Evolutionary conservation across 2,888 invertebrate genomes (phyloP).

Genomic region (Cantharis flavilabris): DNA sequence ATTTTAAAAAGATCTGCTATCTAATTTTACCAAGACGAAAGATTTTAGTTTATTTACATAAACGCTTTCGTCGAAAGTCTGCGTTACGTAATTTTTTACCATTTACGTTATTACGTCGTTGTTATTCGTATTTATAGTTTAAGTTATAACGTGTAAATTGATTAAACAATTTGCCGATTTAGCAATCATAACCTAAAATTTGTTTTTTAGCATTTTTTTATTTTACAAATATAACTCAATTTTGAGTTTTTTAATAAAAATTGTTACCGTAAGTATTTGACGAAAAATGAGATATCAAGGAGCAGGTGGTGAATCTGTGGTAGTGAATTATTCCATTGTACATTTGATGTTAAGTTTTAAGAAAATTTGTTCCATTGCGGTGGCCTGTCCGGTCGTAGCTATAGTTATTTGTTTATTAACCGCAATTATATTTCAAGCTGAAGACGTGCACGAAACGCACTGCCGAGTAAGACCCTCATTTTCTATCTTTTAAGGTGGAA

Average conservation of each 20-base stretch:
- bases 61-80: background rate
- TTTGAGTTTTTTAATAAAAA: background rate
- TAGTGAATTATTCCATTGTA: constrained; percentile 56
- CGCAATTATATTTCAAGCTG: constrained; percentile 87
- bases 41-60: background rate
- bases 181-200: background rate
- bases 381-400: constrained; percentile 83
- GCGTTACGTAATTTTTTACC: background rate
- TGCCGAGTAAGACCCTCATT: constrained; percentile 77
- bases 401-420: constrained; percentile 86
- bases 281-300: constrained; percentile 13
- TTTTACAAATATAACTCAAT: background rate
- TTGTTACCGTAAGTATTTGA: background rate
- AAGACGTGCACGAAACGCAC: constrained; percentile 94
- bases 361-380: constrained; percentile 80
- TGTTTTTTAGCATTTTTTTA: background rate
- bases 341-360: constrained; percentile 77
- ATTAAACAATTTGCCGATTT: background rate
- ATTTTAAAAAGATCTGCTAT: background rate
- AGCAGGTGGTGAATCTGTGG: constrained; percentile 11
- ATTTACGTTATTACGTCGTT: background rate
- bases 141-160: background rate
- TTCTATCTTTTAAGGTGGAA: background rate
- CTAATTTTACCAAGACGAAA: background rate
- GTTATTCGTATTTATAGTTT: background rate